A percentile compares a stretch with the other conserved stretches of the same genome.
Conservation (phyloP, 2,888 invertebrate genomes). For the Ceratothoa steindachneri region DNA sequence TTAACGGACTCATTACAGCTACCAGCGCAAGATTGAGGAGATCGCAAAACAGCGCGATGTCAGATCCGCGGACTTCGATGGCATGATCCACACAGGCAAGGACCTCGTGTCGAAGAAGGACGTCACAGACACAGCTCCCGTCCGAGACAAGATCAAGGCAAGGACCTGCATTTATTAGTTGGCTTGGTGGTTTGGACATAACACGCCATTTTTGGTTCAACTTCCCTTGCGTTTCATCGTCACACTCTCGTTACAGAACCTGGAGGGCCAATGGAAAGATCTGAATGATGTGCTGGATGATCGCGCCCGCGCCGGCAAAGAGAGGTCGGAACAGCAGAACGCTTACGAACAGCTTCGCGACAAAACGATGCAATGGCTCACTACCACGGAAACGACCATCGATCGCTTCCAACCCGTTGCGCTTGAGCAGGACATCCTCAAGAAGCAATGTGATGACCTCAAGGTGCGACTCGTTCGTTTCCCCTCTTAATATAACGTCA, state of each 20-base stretch:
- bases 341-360: slow-evolving; percentile 80
- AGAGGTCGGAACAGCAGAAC: slow-evolving; percentile 76
- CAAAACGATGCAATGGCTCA: slow-evolving; percentile 80
- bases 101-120: slow-evolving; percentile 76
- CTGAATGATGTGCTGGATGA: slow-evolving; percentile 76
- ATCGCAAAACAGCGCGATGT: slow-evolving; percentile 53
- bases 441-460: slow-evolving; percentile 65
- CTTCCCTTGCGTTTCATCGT: not conserved
- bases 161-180: not conserved
- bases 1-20: slow-evolving; percentile 34
- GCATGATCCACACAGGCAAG: slow-evolving; percentile 74
- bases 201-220: too few species aligned
- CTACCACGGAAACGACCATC: slow-evolving; percentile 71
- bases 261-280: slow-evolving; percentile 86
- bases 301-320: slow-evolving; percentile 74
- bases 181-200: too few species aligned
- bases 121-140: slow-evolving; percentile 76
- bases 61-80: slow-evolving; percentile 67
- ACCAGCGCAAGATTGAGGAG: slow-evolving; percentile 57
- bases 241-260: slow-evolving; percentile 57
- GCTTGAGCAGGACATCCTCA: slow-evolving; percentile 77
- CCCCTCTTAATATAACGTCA: too few species aligned
- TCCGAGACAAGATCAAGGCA: slow-evolving; percentile 76
- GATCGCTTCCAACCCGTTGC: slow-evolving; percentile 76
- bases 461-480: slow-evolving; percentile 51